These are phyloP conservation scores for Plusia festucae DNA, from an alignment of 2,888 invertebrate genomes.

Conservation along the genomic window DNA sequence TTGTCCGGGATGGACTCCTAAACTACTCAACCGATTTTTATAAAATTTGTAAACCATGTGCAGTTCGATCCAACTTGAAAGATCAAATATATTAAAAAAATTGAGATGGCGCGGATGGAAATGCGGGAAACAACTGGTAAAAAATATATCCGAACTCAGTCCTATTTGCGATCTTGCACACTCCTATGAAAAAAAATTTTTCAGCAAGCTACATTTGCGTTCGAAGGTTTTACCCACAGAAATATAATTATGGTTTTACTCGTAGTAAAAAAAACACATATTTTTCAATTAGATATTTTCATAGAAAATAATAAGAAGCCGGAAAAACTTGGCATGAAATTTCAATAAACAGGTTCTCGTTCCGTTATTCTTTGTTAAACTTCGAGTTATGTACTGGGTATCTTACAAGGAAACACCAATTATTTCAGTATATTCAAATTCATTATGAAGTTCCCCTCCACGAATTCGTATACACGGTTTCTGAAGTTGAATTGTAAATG, in stretches of 20 bases:
- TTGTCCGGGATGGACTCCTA: no score
- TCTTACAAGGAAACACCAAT: constrained; percentile 6
- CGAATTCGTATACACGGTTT: not conserved
- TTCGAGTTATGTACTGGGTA: constrained; percentile 13
- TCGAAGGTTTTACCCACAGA: no score
- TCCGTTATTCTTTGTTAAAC: constrained; percentile 11
- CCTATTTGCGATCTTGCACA: no score
- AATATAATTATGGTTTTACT: no score
- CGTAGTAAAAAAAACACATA: not conserved
- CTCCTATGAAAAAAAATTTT: not conserved
- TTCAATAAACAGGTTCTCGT: constrained; percentile 24
- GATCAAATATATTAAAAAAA: no score
- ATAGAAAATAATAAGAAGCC: constrained; percentile 13
- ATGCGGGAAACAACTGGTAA: no score
- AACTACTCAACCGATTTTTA: no score
- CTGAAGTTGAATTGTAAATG: not conserved
- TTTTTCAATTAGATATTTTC: not conserved
- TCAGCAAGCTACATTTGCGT: not conserved
- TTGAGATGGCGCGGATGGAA: no score
- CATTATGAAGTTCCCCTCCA: not conserved
- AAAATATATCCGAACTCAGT: no score
- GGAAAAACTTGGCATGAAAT: constrained; percentile 16
- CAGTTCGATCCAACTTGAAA: no score
- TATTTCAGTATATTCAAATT: not conserved
- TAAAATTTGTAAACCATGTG: no score